Evolutionary conservation across 2,888 invertebrate genomes (phyloP).

Genomic region (Oscheius myriophilus): DNA sequence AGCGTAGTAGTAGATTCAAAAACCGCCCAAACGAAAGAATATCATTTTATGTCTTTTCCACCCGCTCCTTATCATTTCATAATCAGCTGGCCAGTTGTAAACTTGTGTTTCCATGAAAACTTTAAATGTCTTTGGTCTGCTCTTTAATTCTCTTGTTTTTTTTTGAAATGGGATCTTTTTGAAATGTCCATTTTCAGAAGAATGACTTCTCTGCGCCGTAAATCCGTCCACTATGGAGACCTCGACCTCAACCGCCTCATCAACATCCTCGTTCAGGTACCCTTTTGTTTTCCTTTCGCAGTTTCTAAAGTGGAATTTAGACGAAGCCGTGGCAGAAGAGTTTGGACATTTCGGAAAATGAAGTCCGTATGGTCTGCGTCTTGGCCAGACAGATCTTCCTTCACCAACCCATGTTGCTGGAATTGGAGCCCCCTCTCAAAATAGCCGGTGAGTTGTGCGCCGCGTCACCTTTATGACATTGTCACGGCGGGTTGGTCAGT

Average conservation of each 20-base stretch:
- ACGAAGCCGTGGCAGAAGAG: conserved; percentile 65
- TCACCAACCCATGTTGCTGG: conserved; percentile 68
- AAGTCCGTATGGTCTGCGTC: conserved; percentile 65
- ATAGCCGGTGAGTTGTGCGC: conserved; percentile 55
- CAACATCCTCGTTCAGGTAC: conserved; percentile 55
- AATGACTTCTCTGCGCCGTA: conserved; percentile 58
- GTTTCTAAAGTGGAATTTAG: conserved; percentile 26
- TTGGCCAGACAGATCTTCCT: conserved; percentile 66
- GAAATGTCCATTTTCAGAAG: background rate
- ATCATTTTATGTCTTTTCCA: background rate
- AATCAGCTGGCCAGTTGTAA: too few species aligned
- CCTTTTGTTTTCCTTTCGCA: background rate
- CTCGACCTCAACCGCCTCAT: conserved; percentile 67
- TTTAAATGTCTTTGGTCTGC: background rate
- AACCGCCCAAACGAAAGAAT: too few species aligned
- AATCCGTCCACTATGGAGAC: conserved; percentile 62
- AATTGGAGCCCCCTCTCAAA: conserved; percentile 68
- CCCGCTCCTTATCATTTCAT: background rate
- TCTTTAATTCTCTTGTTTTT: conserved; percentile 1
- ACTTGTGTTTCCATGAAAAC: too few species aligned
- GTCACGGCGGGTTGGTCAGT: too few species aligned
- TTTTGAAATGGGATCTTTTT: background rate
- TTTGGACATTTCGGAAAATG: conserved; percentile 66
- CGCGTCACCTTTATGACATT: too few species aligned
- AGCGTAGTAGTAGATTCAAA: too few species aligned